These are phyloP conservation scores for Pogonophryne albipinna DNA, from an alignment of 2,797 vertebrate species.

Conservation along the genomic window DNA sequence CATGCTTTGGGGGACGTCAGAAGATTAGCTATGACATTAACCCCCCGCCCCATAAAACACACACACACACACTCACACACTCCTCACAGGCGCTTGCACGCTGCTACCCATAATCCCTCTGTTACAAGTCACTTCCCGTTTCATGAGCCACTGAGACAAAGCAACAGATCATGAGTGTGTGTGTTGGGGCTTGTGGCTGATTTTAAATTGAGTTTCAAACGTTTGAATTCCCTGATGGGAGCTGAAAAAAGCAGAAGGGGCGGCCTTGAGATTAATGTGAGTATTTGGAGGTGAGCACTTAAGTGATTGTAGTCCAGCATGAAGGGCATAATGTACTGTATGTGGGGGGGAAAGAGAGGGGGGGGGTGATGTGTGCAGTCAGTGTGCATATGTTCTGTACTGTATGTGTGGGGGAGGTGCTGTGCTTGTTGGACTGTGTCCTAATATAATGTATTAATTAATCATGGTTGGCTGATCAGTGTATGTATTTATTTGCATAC, in stretches of 20 bases:
- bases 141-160: conserved; percentile 69
- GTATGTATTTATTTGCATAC: conserved; percentile 40
- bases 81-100: conserved; percentile 42
- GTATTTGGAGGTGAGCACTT: conserved; percentile 42
- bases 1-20: conserved; percentile 62
- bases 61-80: conserved; percentile 14
- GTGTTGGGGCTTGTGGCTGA: conserved; percentile 30
- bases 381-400: conserved; percentile 29
- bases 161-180: conserved; percentile 73
- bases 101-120: conserved; percentile 77
- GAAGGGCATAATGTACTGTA: conserved; percentile 12
- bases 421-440: conserved; percentile 13
- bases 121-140: conserved; percentile 78
- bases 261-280: conserved; percentile 23
- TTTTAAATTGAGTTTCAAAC: conserved; percentile 21
- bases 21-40: conserved; percentile 79
- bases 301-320: conserved; percentile 31
- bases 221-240: conserved; percentile 6
- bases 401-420: conserved; percentile 39
- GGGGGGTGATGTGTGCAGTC: conserved; percentile 31
- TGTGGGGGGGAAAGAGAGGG: neutral
- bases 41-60: conserved; percentile 34
- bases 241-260: conserved; percentile 17
- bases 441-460: conserved; percentile 33
- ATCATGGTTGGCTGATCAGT: conserved; percentile 27